Evolutionary conservation across 2,113 vertebrate species (phyloP).

Genomic region (Atlantisia rogersi): DNA sequence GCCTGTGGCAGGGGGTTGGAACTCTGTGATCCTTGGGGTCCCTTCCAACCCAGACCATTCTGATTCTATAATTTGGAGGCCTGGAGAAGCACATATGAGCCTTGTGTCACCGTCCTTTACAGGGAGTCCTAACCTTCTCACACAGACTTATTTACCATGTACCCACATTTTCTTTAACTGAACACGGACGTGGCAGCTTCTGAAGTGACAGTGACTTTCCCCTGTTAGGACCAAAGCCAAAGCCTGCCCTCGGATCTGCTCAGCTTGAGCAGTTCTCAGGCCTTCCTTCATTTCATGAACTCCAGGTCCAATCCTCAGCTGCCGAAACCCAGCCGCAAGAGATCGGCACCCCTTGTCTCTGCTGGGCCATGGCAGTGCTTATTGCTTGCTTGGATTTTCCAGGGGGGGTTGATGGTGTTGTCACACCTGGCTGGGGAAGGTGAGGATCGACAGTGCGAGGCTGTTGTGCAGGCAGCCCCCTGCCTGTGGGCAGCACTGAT

Average conservation of each 20-base stretch:
- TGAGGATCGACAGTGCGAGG: not conserved
- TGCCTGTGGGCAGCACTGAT: fast-evolving
- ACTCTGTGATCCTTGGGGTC: no score
- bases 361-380: not conserved
- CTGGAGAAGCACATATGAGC: not conserved
- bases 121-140: not conserved
- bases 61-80: not conserved
- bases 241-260: not conserved
- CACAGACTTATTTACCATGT: not conserved
- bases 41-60: no score
- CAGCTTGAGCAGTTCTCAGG: fast-evolving
- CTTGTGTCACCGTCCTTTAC: fast-evolving
- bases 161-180: not conserved
- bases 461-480: not conserved
- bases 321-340: fast-evolving
- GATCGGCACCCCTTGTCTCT: not conserved
- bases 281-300: fast-evolving
- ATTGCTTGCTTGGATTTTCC: not conserved
- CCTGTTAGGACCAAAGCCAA: not conserved
- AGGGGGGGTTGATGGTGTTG: not conserved
- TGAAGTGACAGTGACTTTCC: not conserved
- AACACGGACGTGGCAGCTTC: not conserved
- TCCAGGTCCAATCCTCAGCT: not conserved
- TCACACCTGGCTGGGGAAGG: not conserved
- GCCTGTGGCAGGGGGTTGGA: no score